Evolutionary conservation across 2,797 vertebrate genomes (phyloP).

Genomic region (Holocentrus rufus): DNA sequence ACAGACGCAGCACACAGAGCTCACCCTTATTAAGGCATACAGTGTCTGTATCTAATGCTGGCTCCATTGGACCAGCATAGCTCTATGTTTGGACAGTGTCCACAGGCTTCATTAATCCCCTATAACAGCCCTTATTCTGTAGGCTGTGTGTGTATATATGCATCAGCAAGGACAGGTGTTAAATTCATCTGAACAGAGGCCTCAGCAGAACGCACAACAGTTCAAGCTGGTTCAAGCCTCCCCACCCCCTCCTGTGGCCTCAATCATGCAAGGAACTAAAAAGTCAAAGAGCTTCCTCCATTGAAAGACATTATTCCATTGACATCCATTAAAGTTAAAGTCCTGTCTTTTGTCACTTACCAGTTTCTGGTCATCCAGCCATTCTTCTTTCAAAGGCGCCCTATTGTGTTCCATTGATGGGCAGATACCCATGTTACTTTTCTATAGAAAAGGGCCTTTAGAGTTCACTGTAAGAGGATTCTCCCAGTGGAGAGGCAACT

Average conservation of each 20-base stretch:
- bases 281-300: slow-evolving; percentile 28
- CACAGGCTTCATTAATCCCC: slow-evolving; percentile 56
- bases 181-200: slow-evolving; percentile 39
- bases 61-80: slow-evolving; percentile 36
- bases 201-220: slow-evolving; percentile 3
- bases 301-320: slow-evolving; percentile 16
- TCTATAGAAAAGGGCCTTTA: slow-evolving; percentile 60
- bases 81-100: slow-evolving; percentile 64
- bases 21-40: slow-evolving; percentile 66
- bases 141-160: slow-evolving; percentile 14
- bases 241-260: not conserved
- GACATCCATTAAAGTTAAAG: slow-evolving; percentile 32
- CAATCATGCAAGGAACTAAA: slow-evolving; percentile 15
- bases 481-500: slow-evolving; percentile 67
- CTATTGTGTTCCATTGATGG: slow-evolving; percentile 60
- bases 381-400: slow-evolving; percentile 41
- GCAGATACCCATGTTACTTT: slow-evolving; percentile 61
- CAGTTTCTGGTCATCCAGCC: slow-evolving; percentile 44
- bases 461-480: slow-evolving; percentile 75
- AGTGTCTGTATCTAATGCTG: slow-evolving; percentile 25
- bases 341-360: slow-evolving; percentile 42
- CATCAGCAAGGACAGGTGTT: slow-evolving; percentile 44
- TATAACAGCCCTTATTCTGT: slow-evolving; percentile 33
- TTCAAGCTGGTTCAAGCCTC: not conserved
- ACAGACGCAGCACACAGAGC: slow-evolving; percentile 55